Base-by-base conservation (phyloP, 2,113 vertebrate genomes). In the Pantherophis guttatus region DNA sequence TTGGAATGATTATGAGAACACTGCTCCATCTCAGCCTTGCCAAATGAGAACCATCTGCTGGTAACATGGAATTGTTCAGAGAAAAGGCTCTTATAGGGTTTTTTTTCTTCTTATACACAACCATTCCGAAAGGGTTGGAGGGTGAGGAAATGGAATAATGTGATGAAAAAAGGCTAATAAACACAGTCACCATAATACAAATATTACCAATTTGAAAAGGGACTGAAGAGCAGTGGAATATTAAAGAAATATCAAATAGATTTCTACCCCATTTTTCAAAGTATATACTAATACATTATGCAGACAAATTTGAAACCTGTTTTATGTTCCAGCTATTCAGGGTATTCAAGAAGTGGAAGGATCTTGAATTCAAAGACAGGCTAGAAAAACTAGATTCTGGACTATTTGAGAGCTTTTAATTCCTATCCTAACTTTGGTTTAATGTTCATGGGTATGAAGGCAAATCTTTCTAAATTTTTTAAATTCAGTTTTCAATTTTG, bases 1-100 rank as follows among this genome's bases (percentile, higher is more conserved):
- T 89, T 86, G 81, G 91, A 91, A 87, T 48, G 92, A 3, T 88
- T 90, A 86, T 5, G 52, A 95, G 94, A 96, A 96, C 96, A 95
- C 58, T 91, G 86, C 19, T 62, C 85, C 85, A 94, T 96, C 96
- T 95, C 92, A 96, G 92, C 65, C 89, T 85, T 94, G 94, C 91
- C 86, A 93, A 93, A 97, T 91, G 90, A 96, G 95, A 96, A 95
- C 94, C 97, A 92, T 81, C 89, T 88, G 96, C 95, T 90, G 90
- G 94, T 93, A 91, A 89, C 89, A 91, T 89, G 75, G 95, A 65
- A 90, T 94, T n/a, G 91, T 94, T 90, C 8, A 1, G 62, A 95
- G 93, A 94, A 89, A 75, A 91, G 57, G 86, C 33, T 48, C 3
- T 29, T 26, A 59, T 75, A 90, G 39, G 59, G 2, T 57, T 94